Evolutionary conservation across 1,140 invertebrate species (phyloP).

Genomic region (Achroia grisella): DNA sequence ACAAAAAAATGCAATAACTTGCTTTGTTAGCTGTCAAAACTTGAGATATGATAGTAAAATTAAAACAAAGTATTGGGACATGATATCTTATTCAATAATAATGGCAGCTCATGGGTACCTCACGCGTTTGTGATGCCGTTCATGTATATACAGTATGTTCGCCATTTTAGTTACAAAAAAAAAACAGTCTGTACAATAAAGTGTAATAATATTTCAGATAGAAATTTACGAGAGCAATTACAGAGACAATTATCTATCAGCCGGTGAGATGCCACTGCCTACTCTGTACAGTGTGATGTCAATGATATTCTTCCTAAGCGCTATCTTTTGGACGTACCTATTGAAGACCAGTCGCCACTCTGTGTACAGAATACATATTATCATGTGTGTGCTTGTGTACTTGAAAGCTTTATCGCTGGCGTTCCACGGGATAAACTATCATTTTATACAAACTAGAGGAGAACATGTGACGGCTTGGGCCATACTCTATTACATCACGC

Average conservation of each 20-base stretch:
- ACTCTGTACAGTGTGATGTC: slow-evolving; percentile 94
- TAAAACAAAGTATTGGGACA: no score
- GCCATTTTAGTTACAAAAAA: no score
- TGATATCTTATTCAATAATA: no score
- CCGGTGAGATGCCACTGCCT: slow-evolving; percentile 96
- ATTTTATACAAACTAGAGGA: slow-evolving; percentile 95
- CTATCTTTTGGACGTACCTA: slow-evolving; percentile 93
- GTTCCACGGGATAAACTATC: slow-evolving; percentile 97
- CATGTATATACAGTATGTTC: no score
- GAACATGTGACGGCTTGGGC: slow-evolving; percentile 98
- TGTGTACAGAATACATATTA: slow-evolving; percentile 97
- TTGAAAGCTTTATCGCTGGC: slow-evolving; percentile 94
- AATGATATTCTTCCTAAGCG: slow-evolving; percentile 91
- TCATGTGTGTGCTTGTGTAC: slow-evolving; percentile 96
- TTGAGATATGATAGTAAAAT: no score
- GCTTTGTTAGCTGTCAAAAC: no score
- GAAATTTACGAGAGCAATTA: slow-evolving; percentile 89
- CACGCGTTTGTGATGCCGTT: no score
- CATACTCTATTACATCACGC: slow-evolving; percentile 96
- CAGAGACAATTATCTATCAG: slow-evolving; percentile 93
- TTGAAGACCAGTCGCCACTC: slow-evolving; percentile 88
- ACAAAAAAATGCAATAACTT: no score
- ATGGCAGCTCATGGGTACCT: no score
- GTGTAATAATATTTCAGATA: slow-evolving; percentile 78
- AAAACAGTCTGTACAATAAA: no score